Evolutionary conservation across 1,140 invertebrate species (phyloP), one percentile per base, ranked within the genome.

Genomic region (Helicoverpa zea): DNA sequence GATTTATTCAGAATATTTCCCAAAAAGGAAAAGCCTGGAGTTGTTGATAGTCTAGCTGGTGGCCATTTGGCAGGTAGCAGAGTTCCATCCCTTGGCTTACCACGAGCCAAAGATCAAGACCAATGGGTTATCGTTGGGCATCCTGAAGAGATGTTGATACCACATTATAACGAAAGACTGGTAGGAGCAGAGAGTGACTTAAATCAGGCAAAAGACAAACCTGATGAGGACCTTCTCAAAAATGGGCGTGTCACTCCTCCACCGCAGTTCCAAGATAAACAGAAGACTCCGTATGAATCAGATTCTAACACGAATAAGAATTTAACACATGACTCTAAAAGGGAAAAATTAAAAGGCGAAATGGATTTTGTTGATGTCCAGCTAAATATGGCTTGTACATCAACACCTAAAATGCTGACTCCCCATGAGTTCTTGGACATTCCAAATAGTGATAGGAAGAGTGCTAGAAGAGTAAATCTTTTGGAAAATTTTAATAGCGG

Each of bases 381-480:
- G 81, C 83, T 95, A 81, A 92, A 95, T 84, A 82, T 94, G 79
- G 94, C 91, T 56, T 95, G 94, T 84, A 95, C 93, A 1, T 95
- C 95, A 0, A 95, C 95, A 66, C 95, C 95, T 58, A 95, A 95
- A 89, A 94, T 94, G 88, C 82, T 95, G 61, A 87, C 91, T 58
- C 91, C 93, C 61, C 88, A 91, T 30, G 93, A 95, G 59, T 93
- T 87, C 78, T 88, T 93, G 83, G 91, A 90, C 49, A 86, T 85
- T 35, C 84, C 86, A 78, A 90, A 78, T 61, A 91, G 86, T 74
- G 90, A 87, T 82, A 90, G 87, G 52, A 93, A 92, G 80, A 90
- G 81, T 75, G 81, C 85, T 75, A 84, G 88, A 59, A 89, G 90
- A 84, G 76, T 91, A 16, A 94, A 94, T 88, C 82, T 95, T 73